These are phyloP conservation scores for Serranus cabrilla DNA, from an alignment of 2,797 vertebrate species.

Conservation along the genomic window DNA sequence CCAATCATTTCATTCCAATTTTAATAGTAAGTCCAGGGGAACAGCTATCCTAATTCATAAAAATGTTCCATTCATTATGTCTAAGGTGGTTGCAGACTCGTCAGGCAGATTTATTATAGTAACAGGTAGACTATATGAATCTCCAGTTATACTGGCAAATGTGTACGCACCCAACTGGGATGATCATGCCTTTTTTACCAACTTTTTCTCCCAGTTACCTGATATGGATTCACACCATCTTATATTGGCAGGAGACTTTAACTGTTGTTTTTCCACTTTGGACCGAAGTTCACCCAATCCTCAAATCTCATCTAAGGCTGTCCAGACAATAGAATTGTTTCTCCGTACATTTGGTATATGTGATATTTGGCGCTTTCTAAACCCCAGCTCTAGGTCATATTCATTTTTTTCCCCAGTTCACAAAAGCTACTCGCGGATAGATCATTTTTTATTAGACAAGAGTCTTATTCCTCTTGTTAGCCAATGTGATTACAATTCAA, in stretches of 20 bases:
- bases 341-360: neutral
- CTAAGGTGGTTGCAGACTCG: too few species aligned
- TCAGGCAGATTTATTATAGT: neutral
- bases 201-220: neutral
- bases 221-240: conserved; percentile 8
- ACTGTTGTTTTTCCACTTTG: neutral
- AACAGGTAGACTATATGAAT: neutral
- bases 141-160: conserved; percentile 2
- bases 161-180: conserved; percentile 1
- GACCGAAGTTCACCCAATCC: neutral
- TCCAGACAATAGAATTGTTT: neutral
- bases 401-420: neutral
- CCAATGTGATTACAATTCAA: neutral
- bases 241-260: neutral
- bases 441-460: neutral
- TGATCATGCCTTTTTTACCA: neutral
- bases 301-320: neutral
- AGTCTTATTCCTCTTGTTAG: neutral
- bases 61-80: too few species aligned
- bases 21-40: too few species aligned
- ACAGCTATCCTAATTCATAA: too few species aligned
- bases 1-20: too few species aligned
- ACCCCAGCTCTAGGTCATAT: neutral
- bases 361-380: neutral
- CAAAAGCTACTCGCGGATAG: neutral